Conservation (phyloP, 2,888 invertebrate genomes). For the Melikaiella ostensackeni region DNA sequence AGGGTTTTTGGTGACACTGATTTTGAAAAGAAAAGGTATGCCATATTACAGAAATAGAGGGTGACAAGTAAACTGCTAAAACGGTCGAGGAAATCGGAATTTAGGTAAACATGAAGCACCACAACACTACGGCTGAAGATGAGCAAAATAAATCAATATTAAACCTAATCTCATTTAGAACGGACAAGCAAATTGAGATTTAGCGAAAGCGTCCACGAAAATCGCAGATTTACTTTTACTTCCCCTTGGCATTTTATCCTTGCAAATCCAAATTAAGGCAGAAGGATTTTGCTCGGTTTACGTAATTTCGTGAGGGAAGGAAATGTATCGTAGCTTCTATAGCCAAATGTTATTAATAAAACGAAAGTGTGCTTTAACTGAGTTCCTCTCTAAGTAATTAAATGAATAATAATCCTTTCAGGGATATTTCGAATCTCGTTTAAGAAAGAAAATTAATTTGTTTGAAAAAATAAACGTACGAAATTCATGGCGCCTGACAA, state of each 20-base stretch:
- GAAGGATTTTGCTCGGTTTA: background rate
- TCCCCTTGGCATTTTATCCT: background rate
- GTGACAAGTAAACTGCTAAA: background rate
- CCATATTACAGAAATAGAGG: background rate
- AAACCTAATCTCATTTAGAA: background rate
- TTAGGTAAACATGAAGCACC: background rate
- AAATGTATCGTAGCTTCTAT: background rate
- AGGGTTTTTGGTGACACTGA: background rate
- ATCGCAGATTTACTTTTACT: background rate
- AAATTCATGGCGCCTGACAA: background rate
- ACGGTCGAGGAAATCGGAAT: background rate
- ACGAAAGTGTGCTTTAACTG: background rate
- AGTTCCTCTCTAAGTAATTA: background rate
- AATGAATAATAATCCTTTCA: no score
- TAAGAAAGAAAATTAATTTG: background rate
- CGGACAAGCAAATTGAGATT: background rate
- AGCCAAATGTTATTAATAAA: background rate
- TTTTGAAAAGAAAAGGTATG: background rate
- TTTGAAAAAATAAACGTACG: background rate
- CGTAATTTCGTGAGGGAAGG: background rate
- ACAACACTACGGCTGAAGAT: background rate
- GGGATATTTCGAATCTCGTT: background rate
- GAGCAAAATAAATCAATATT: background rate
- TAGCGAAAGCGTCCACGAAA: background rate
- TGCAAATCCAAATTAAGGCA: constrained; percentile 2